These are phyloP conservation scores for Numenius arquata DNA, from an alignment of 2,113 vertebrate species.

Conservation along the genomic window DNA sequence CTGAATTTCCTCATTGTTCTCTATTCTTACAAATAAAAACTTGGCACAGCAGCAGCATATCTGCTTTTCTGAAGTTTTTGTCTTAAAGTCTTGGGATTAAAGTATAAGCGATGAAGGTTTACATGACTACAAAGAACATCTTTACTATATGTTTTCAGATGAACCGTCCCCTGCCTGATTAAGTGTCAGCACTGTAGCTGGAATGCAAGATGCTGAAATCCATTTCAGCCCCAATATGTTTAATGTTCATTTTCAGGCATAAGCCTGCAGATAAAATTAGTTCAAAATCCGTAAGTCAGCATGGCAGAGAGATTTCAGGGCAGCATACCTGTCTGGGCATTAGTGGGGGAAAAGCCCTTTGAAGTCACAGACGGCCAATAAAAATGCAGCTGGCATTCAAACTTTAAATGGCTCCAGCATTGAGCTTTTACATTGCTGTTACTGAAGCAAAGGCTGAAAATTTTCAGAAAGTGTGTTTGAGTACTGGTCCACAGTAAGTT, in stretches of 20 bases:
- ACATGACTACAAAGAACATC: conserved; percentile 24
- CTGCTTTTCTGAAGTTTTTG: conserved; percentile 52
- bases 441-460: conserved; percentile 42
- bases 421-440: conserved; percentile 64
- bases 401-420: conserved; percentile 64
- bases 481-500: background rate
- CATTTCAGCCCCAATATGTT: conserved; percentile 6
- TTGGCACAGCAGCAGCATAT: conserved; percentile 21
- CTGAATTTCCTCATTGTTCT: conserved; percentile 58
- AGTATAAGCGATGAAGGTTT: background rate
- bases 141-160: conserved; percentile 41
- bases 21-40: conserved; percentile 38
- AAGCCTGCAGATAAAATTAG: conserved; percentile 47
- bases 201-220: conserved; percentile 13
- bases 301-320: conserved; percentile 61
- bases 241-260: conserved; percentile 19
- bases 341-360: conserved; percentile 70
- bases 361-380: conserved; percentile 80
- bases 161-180: conserved; percentile 27
- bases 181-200: conserved; percentile 34
- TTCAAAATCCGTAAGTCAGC: conserved; percentile 43
- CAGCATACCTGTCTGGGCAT: conserved; percentile 67
- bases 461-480: conserved; percentile 38
- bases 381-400: conserved; percentile 81
- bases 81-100: conserved; percentile 39